Evolutionary conservation across 2,797 vertebrate species (phyloP).

Genomic region (Pempheris klunzingeri): DNA sequence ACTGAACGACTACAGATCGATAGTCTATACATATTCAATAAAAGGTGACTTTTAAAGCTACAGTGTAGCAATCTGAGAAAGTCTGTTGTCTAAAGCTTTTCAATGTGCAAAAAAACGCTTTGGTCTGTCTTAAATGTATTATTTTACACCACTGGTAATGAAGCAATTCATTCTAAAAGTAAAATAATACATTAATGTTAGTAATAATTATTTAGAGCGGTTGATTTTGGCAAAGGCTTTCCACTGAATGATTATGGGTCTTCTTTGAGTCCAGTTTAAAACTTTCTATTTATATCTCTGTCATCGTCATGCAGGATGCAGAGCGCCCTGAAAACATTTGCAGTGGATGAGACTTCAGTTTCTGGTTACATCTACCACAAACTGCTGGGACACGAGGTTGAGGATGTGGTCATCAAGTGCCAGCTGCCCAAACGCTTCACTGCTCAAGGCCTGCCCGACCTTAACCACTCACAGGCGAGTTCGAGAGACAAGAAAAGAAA

Average conservation of each 20-base stretch:
- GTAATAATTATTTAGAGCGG: too few species aligned
- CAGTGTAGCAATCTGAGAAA: background rate
- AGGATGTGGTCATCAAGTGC: conserved; percentile 96
- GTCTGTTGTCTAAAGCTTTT: background rate
- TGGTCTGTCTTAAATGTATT: background rate
- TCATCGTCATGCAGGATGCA: conserved; percentile 89
- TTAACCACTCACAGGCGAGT: conserved; percentile 95
- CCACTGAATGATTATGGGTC: background rate
- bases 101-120: background rate
- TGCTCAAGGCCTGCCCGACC: conserved; percentile 94
- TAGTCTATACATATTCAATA: background rate
- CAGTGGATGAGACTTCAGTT: conserved; percentile 95
- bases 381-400: conserved; percentile 94
- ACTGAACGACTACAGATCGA: background rate
- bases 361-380: conserved; percentile 98
- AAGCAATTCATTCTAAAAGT: background rate
- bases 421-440: conserved; percentile 97
- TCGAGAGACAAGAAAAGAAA: background rate
- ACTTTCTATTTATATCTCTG: background rate
- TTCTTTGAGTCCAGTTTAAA: background rate
- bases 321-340: conserved; percentile 94
- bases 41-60: background rate
- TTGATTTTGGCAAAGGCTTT: conserved; percentile 5
- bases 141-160: background rate
- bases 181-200: background rate